A percentile compares a stretch with the other conserved stretches of the same genome.
Conservation (phyloP, 2,113 vertebrate species). For the Nesogale talazaci region DNA sequence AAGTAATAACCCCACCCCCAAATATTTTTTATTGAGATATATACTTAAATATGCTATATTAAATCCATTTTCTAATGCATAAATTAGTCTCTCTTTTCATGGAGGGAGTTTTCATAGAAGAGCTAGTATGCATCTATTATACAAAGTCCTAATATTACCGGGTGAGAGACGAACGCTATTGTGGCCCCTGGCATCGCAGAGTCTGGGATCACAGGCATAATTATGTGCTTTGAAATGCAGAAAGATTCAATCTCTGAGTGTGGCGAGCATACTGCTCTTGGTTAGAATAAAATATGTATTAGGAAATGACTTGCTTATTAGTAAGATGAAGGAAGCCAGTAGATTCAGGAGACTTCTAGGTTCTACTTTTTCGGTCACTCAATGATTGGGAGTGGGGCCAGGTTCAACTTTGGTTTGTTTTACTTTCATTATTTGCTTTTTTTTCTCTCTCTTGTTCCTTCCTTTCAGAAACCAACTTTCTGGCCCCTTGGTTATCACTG, state of each 20-base stretch:
- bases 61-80: no score
- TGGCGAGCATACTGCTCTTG: neutral
- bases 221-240: neutral
- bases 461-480: neutral
- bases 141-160: neutral
- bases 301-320: neutral
- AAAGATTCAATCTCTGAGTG: neutral
- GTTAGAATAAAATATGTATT: slow-evolving; percentile 7
- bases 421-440: slow-evolving; percentile 17
- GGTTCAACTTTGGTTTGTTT: neutral
- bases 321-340: neutral
- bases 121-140: neutral
- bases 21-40: slow-evolving; percentile 2
- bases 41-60: neutral
- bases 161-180: neutral
- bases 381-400: neutral
- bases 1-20: neutral
- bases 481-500: slow-evolving; percentile 2
- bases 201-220: neutral
- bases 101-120: neutral
- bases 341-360: neutral
- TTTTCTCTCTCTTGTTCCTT: slow-evolving; percentile 9
- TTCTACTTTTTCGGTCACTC: neutral
- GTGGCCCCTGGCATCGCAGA: neutral
- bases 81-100: neutral